Percentiles rank a stretch among this genome's conserved stretches.
These are phyloP conservation scores for Diachasmimorpha longicaudata DNA, from an alignment of 1,140 invertebrate species.

Conservation along the genomic window DNA sequence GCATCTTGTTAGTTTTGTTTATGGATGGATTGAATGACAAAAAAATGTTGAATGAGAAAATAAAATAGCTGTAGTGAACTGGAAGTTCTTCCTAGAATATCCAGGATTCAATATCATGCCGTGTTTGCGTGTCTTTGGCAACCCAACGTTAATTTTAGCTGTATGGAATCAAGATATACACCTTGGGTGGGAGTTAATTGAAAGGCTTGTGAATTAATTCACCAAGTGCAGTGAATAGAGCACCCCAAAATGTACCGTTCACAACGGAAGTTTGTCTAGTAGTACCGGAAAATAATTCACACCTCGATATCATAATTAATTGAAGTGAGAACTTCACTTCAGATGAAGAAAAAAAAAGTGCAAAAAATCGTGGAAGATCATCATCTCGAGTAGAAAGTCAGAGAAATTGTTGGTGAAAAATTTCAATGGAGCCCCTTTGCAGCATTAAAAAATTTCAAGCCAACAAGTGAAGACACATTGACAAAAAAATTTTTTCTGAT, in stretches of 20 bases:
- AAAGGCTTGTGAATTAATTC: conserved; percentile 1
- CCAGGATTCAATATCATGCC: background rate
- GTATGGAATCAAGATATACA: background rate
- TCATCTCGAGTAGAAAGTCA: background rate
- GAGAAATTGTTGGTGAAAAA: background rate
- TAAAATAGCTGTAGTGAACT: background rate
- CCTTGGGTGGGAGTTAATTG: background rate
- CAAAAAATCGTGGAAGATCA: background rate
- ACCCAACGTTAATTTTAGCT: background rate
- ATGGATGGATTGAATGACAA: background rate
- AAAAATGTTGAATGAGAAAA: background rate
- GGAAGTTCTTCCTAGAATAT: background rate
- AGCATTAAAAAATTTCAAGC: background rate
- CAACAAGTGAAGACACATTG: too few relatives aligned
- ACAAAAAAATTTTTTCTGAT: too few relatives aligned
- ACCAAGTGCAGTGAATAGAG: background rate
- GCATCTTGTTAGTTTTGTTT: background rate
- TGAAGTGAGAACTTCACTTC: background rate
- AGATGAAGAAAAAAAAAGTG: background rate
- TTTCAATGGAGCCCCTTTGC: background rate
- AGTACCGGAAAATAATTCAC: background rate
- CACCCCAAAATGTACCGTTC: background rate
- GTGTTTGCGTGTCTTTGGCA: background rate
- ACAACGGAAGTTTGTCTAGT: background rate
- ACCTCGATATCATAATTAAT: background rate